phyloP scores from a whole-genome alignment of 2,113 vertebrate genomes.

The Platanista minor region DNA sequence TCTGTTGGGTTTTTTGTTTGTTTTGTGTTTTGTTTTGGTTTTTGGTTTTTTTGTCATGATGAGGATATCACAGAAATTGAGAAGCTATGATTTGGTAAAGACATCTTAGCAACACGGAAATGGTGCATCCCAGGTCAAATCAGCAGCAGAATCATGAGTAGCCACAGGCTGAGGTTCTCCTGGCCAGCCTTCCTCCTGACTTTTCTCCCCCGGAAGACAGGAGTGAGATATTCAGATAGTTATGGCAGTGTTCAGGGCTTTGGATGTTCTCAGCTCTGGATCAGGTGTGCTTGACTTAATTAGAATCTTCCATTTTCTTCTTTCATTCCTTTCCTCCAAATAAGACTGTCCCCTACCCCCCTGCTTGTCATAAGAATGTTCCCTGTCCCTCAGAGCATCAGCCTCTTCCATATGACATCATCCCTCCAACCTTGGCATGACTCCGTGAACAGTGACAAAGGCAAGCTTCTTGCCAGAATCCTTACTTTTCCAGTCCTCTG shows the following conservation, averaged over 20 bases:
- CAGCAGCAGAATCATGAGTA: background rate
- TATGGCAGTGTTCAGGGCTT: background rate
- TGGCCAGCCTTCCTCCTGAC: background rate
- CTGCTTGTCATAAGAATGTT: background rate
- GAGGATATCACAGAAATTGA: background rate
- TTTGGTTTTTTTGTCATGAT: background rate
- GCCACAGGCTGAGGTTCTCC: background rate
- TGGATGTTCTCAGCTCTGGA: background rate
- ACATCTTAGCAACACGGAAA: background rate
- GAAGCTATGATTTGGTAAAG: background rate
- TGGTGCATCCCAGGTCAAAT: background rate
- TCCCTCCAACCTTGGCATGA: background rate
- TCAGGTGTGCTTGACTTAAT: background rate
- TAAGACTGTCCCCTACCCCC: accelerated
- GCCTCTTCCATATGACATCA: background rate
- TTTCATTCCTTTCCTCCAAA: background rate
- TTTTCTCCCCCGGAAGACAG: background rate
- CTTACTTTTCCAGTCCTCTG: background rate
- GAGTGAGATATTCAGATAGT: background rate
- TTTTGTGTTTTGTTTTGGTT: accelerated
- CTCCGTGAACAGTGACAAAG: background rate
- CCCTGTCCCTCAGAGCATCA: background rate
- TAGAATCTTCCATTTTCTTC: background rate
- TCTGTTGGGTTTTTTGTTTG: background rate
- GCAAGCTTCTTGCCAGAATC: background rate